A percentile compares a stretch with the other conserved stretches of the same genome.
Evolutionary conservation across 2,113 vertebrate species (phyloP).

Genomic region (Agelaius tricolor): DNA sequence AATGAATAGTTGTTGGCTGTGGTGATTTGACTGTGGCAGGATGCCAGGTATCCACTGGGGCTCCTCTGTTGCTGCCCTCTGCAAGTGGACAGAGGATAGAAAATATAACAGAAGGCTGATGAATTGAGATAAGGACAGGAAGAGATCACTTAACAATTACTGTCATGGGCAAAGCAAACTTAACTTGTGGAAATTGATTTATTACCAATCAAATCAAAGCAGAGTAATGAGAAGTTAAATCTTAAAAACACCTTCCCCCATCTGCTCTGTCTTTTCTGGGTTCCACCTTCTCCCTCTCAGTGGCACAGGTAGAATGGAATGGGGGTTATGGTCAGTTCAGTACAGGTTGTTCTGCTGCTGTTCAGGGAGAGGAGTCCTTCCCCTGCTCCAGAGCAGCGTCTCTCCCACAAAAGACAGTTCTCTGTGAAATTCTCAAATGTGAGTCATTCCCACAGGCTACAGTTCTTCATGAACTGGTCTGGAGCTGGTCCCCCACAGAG

Average conservation of each 20-base stretch:
- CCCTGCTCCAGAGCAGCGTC: neutral
- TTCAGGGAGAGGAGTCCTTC: neutral
- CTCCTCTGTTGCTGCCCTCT: neutral
- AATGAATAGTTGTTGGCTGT: neutral
- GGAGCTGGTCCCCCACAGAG: neutral
- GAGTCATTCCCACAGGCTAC: neutral
- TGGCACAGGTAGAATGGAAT: neutral
- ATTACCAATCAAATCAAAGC: neutral
- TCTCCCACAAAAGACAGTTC: neutral
- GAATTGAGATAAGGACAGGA: neutral
- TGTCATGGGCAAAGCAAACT: neutral
- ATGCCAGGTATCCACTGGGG: neutral
- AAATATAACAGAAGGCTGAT: neutral
- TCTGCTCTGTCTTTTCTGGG: neutral
- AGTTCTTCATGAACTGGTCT: neutral
- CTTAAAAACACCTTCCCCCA: neutral
- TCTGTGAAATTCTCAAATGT: neutral
- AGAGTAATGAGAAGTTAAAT: neutral
- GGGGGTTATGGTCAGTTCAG: neutral
- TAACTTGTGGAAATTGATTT: neutral
- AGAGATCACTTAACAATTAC: neutral
- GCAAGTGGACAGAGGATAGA: neutral
- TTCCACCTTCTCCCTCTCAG: neutral
- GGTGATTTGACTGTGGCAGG: neutral
- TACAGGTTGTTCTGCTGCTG: rapidly evolving